Conservation (phyloP, 2,113 vertebrate genomes). For the Pipra filicauda region DNA sequence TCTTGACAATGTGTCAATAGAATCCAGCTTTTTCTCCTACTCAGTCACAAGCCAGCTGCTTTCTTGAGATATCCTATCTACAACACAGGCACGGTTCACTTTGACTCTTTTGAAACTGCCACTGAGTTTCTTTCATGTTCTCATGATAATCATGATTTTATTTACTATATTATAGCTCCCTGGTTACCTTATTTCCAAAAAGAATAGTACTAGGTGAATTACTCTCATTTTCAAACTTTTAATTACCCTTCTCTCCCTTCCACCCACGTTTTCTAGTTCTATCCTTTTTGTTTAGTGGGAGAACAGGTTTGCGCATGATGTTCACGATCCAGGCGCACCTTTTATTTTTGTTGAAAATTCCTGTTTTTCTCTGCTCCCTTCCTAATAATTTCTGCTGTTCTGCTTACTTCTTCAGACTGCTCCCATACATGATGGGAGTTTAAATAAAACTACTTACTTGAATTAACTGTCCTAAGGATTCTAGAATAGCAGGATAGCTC, state of each 20-base stretch:
- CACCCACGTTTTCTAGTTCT: not conserved
- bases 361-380: not conserved
- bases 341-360: not conserved
- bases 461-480: not conserved
- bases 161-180: not conserved
- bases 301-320: slow-evolving; percentile 36
- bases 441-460: not conserved
- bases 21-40: not conserved
- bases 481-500: not conserved
- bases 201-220: not conserved
- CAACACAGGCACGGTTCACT: not conserved
- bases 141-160: not conserved
- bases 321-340: not conserved
- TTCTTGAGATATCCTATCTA: not conserved
- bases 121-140: not conserved
- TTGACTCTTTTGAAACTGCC: not conserved
- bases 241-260: not conserved
- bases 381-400: not conserved
- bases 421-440: not conserved
- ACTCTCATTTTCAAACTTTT: not conserved
- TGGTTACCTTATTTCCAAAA: not conserved
- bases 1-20: not conserved
- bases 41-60: not conserved
- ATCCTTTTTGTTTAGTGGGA: not conserved
- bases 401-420: not conserved